phyloP scores from a whole-genome alignment of 2,797 vertebrate genomes.

The Paedocypris micromegethes region DNA sequence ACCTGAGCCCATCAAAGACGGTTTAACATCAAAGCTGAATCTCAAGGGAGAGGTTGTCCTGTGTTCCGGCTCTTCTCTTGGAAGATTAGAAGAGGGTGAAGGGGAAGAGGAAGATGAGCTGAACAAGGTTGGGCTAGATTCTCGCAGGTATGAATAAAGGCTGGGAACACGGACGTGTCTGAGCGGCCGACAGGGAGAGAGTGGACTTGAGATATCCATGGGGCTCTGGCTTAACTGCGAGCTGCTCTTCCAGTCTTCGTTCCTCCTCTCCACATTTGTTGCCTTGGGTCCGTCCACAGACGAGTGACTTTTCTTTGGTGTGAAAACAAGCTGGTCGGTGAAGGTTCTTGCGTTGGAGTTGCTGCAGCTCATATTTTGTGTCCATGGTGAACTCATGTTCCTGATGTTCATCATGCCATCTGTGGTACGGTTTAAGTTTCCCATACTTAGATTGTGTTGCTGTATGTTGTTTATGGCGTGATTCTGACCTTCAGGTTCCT shows the following conservation, averaged over 20 bases:
- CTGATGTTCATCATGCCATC: neutral
- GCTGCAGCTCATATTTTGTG: conserved; percentile 1
- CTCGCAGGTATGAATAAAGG: conserved; percentile 61
- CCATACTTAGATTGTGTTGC: no score
- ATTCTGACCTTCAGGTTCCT: no score
- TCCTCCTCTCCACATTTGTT: conserved; percentile 57
- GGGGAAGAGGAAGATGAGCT: conserved; percentile 21
- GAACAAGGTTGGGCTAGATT: conserved; percentile 44
- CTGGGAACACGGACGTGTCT: conserved; percentile 48
- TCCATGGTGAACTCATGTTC: neutral
- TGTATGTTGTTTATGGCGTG: no score
- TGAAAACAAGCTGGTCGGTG: conserved; percentile 44
- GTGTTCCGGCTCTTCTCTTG: neutral
- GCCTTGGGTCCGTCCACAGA: conserved; percentile 44
- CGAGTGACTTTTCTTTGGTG: conserved; percentile 42
- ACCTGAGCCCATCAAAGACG: conserved; percentile 19
- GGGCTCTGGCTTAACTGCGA: conserved; percentile 34
- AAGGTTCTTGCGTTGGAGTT: conserved; percentile 42
- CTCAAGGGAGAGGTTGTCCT: conserved; percentile 22
- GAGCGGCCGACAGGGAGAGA: conserved; percentile 43
- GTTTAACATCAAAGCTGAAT: conserved; percentile 48
- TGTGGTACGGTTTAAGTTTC: no score
- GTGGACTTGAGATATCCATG: conserved; percentile 31
- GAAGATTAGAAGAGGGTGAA: conserved; percentile 30
- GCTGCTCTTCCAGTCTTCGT: conserved; percentile 47